These are phyloP conservation scores for Turritopsis rubra DNA, from an alignment of 30 jellyfish, hydroid and myxozoan species.

Conservation along the genomic window DNA sequence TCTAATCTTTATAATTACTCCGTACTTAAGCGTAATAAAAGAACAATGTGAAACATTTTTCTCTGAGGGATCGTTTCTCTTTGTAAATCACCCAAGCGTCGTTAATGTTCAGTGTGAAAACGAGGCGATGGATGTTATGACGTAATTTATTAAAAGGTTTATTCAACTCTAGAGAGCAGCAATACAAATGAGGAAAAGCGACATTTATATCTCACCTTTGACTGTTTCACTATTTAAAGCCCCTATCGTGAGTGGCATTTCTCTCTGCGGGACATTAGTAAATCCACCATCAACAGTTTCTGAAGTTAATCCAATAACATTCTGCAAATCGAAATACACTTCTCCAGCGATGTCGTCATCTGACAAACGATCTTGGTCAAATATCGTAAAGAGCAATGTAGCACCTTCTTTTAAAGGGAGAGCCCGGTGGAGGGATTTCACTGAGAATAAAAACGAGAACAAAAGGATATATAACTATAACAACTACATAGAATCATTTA, in stretches of 20 bases:
- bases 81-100: too few relatives aligned
- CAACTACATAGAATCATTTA: background rate
- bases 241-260: constrained; percentile 66
- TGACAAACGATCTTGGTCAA: constrained; percentile 67
- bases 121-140: too few relatives aligned
- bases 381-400: constrained; percentile 53
- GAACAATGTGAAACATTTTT: too few relatives aligned
- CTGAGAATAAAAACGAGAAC: constrained; percentile 20
- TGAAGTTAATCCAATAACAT: constrained; percentile 52
- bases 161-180: too few relatives aligned
- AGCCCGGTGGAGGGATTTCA: constrained; percentile 35
- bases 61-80: too few relatives aligned
- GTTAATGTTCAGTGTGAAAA: too few relatives aligned
- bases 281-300: constrained; percentile 52
- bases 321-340: constrained; percentile 49
- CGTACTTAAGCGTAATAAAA: too few relatives aligned
- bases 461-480: background rate
- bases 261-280: constrained; percentile 51
- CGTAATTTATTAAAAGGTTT: too few relatives aligned
- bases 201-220: constrained; percentile 39
- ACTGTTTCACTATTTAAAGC: constrained; percentile 58
- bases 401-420: constrained; percentile 71
- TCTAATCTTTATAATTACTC: too few relatives aligned
- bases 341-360: constrained; percentile 94
- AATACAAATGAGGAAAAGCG: background rate